These are phyloP conservation scores for Hydrocynus forskahlii DNA, from an alignment of 2,797 vertebrate species.

Conservation along the genomic window DNA sequence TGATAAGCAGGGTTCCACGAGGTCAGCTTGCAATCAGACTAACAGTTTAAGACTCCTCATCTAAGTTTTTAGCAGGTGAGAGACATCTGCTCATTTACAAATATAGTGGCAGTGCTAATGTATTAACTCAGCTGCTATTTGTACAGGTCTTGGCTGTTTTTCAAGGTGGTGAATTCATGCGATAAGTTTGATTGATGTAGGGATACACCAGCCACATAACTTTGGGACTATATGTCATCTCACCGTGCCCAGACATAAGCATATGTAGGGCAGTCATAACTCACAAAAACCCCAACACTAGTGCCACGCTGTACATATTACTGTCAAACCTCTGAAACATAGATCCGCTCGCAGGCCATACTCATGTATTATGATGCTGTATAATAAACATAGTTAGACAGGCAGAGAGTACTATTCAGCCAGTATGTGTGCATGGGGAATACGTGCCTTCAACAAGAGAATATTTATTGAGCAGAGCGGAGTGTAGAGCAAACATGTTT, in stretches of 20 bases:
- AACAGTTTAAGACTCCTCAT: constrained; percentile 15
- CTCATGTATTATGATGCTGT: constrained; percentile 39
- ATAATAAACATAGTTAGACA: constrained; percentile 54
- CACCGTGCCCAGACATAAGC: constrained; percentile 6
- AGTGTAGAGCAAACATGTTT: constrained; percentile 39
- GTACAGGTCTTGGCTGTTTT: not conserved
- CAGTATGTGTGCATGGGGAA: constrained; percentile 49
- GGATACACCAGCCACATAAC: not conserved
- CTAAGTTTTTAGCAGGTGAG: not conserved
- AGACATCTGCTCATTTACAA: not conserved
- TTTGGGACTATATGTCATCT: constrained; percentile 15
- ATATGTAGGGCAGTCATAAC: constrained; percentile 35
- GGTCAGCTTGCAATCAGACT: constrained; percentile 27
- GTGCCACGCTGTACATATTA: constrained; percentile 44
- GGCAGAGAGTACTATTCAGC: constrained; percentile 31
- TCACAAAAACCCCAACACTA: constrained; percentile 43
- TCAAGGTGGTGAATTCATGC: not conserved
- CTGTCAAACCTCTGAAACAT: constrained; percentile 47
- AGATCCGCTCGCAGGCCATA: constrained; percentile 46
- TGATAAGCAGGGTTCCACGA: constrained; percentile 32
- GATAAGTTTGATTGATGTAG: constrained; percentile 20
- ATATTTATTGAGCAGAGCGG: constrained; percentile 58
- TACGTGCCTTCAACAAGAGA: constrained; percentile 46
- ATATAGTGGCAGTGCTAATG: not conserved
- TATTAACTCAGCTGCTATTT: not conserved